A percentile compares a stretch with the other conserved stretches of the same genome.
phyloP scores from a whole-genome alignment of 37 sponge, comb jelly and placozoan species.

The Oscarella lobularis region DNA sequence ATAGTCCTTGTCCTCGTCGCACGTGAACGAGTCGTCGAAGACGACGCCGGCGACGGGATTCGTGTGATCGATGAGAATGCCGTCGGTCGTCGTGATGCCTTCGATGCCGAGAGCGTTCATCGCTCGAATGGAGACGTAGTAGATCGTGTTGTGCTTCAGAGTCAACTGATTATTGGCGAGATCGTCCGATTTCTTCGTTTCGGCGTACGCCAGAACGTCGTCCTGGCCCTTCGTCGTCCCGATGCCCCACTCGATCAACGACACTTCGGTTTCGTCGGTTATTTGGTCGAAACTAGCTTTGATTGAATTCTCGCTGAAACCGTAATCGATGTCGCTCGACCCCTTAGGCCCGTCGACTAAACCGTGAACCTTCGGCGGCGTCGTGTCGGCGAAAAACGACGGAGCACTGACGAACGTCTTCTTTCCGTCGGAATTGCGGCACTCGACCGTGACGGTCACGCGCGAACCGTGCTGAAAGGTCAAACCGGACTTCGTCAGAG shows the following conservation, averaged over 20 bases:
- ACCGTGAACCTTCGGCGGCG: background rate
- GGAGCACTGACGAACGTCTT: background rate
- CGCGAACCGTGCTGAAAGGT: background rate
- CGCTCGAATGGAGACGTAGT: background rate
- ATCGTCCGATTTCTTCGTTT: background rate
- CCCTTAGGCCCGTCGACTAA: background rate
- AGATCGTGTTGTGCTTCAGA: background rate
- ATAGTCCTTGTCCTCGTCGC: background rate
- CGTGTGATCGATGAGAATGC: background rate
- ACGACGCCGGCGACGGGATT: conserved; percentile 2
- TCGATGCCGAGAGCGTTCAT: background rate
- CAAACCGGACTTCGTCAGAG: background rate
- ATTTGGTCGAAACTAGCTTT: background rate
- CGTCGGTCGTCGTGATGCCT: background rate
- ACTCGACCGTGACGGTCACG: background rate
- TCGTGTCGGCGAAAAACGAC: conserved; percentile 1
- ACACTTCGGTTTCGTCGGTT: background rate
- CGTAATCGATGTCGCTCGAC: background rate
- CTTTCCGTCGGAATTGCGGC: background rate
- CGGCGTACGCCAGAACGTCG: background rate
- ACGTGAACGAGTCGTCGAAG: background rate
- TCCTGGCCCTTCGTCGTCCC: background rate
- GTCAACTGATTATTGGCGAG: background rate
- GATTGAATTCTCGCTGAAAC: background rate
- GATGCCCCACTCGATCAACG: background rate